A percentile compares a stretch with the other conserved stretches of the same genome.
Evolutionary conservation across 2,797 vertebrate species (phyloP).

Genomic region (Salarias fasciatus): DNA sequence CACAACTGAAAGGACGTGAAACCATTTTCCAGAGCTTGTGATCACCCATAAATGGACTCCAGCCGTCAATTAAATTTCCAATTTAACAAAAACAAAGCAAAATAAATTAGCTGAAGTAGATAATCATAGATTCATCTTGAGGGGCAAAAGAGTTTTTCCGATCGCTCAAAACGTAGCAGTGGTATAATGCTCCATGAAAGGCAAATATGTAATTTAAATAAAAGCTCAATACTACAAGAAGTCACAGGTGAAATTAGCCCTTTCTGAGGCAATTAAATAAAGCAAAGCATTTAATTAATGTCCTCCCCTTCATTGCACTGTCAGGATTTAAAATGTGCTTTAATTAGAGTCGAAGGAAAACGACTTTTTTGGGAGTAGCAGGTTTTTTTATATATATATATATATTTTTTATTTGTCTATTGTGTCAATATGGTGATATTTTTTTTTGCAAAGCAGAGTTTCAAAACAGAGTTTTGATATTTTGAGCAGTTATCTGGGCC

Average conservation of each 20-base stretch:
- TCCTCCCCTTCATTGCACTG: background rate
- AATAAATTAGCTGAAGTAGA: background rate
- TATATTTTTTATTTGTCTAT: background rate
- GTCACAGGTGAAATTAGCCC: constrained; percentile 30
- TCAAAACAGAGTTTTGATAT: constrained; percentile 13
- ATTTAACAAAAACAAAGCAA: background rate
- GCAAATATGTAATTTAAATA: background rate
- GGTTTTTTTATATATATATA: background rate
- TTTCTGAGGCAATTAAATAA: constrained; percentile 2
- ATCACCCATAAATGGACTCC: background rate
- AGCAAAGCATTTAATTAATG: constrained; percentile 19
- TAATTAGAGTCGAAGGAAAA: background rate
- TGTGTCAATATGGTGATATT: constrained; percentile 18
- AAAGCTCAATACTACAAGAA: constrained; percentile 1
- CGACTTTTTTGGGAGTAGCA: too few relatives aligned
- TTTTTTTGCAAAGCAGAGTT: background rate
- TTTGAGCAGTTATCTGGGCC: constrained; percentile 31
- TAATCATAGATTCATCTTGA: background rate
- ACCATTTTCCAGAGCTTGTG: too few relatives aligned
- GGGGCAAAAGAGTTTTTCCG: background rate
- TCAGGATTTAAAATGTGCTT: background rate
- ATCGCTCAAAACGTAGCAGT: background rate
- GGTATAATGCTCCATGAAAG: background rate
- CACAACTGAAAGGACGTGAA: too few relatives aligned
- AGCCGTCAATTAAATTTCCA: background rate